phyloP scores from a whole-genome alignment of 2,888 invertebrate genomes.

The Morpho deidamia region DNA sequence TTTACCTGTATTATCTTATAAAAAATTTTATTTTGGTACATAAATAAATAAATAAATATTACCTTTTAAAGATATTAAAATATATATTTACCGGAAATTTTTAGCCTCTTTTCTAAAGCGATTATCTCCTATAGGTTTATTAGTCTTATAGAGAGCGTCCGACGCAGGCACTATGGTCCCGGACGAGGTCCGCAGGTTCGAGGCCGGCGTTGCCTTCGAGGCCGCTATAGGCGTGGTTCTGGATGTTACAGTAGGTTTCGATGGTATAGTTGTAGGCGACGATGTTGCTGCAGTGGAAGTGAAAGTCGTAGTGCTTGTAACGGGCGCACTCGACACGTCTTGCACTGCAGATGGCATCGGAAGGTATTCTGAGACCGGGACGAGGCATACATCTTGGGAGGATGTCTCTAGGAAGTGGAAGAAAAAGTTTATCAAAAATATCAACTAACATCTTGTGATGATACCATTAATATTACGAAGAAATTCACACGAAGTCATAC shows the following conservation, averaged over 20 bases:
- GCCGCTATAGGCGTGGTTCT: slow-evolving; percentile 26
- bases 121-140: slow-evolving; percentile 46
- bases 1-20: too few species aligned
- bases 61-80: neutral
- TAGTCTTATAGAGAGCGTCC: slow-evolving; percentile 30
- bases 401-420: too few species aligned
- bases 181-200: slow-evolving; percentile 10
- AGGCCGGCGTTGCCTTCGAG: slow-evolving; percentile 11
- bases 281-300: slow-evolving; percentile 21
- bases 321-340: slow-evolving; percentile 11
- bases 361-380: slow-evolving; percentile 12
- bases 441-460: neutral
- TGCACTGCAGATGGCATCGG: slow-evolving; percentile 24
- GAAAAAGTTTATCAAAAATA: too few species aligned
- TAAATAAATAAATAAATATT: too few species aligned
- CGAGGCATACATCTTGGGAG: too few species aligned
- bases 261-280: slow-evolving; percentile 27
- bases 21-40: too few species aligned
- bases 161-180: slow-evolving; percentile 25
- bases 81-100: slow-evolving; percentile 57
- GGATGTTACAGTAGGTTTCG: neutral
- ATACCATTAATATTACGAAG: neutral
- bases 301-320: neutral
- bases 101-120: slow-evolving; percentile 63
- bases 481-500: too few species aligned